phyloP scores from a whole-genome alignment of 2,113 vertebrate species.

The Oreochromis aureus region DNA sequence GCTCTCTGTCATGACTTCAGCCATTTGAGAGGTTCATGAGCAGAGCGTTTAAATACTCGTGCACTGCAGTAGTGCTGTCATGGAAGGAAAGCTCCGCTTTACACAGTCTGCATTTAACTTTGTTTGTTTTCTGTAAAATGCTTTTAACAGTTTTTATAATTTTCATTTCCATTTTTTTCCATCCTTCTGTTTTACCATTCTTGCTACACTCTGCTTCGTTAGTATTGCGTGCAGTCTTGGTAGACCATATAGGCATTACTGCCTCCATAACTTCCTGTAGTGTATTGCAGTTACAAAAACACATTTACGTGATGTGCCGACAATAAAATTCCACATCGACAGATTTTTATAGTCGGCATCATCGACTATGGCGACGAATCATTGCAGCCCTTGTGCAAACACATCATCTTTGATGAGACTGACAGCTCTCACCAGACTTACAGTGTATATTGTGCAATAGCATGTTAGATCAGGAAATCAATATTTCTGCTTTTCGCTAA shows the following conservation, averaged over 20 bases:
- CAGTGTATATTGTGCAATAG: not conserved
- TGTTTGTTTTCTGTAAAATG: not conserved
- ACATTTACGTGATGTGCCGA: not conserved
- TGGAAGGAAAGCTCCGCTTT: accelerated
- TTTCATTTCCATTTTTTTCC: not conserved
- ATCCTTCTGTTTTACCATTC: not conserved
- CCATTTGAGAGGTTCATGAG: not conserved
- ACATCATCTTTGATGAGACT: not conserved
- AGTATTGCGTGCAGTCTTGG: not conserved
- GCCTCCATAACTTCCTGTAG: not conserved
- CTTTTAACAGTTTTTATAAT: not conserved
- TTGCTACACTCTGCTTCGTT: not conserved
- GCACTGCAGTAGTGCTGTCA: not conserved
- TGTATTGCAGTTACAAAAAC: not conserved
- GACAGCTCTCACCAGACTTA: not conserved
- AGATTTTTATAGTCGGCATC: too few species aligned
- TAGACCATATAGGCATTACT: not conserved
- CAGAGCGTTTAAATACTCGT: not conserved
- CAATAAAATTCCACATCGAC: not conserved
- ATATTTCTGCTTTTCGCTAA: not conserved
- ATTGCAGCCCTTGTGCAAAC: not conserved
- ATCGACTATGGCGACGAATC: too few species aligned
- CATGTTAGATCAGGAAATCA: not conserved
- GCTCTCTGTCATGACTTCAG: not conserved
- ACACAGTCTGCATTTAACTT: not conserved